phyloP scores from a whole-genome alignment of 1,140 invertebrate species.

The Carposina sasakii region DNA sequence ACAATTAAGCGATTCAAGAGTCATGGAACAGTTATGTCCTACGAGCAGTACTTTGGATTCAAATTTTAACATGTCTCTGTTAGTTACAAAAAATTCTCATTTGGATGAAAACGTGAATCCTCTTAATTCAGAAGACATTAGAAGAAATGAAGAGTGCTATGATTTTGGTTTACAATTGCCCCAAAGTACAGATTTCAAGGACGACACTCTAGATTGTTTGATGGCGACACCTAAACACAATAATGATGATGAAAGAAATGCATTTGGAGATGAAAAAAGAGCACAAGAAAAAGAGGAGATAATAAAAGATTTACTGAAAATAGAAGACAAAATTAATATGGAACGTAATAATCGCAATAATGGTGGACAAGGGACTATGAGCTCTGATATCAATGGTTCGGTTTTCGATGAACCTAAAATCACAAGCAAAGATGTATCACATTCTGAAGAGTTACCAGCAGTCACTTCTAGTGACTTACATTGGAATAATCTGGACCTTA shows the following conservation, averaged over 20 bases:
- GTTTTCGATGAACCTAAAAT: slow-evolving; percentile 24
- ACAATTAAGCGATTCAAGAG: slow-evolving; percentile 44
- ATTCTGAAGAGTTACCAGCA: slow-evolving; percentile 17
- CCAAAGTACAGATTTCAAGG: slow-evolving; percentile 47
- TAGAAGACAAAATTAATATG: slow-evolving; percentile 49
- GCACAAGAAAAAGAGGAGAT: slow-evolving; percentile 53
- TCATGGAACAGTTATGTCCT: slow-evolving; percentile 51
- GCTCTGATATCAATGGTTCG: slow-evolving; percentile 15
- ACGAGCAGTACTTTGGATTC: slow-evolving; percentile 50
- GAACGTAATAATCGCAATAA: slow-evolving; percentile 14
- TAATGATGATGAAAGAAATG: slow-evolving; percentile 23
- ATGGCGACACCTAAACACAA: slow-evolving; percentile 47
- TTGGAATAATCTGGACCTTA: slow-evolving; percentile 36
- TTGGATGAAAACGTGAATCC: slow-evolving; percentile 42
- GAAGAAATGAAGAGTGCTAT: slow-evolving; percentile 50
- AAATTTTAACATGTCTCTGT: slow-evolving; percentile 55
- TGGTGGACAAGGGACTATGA: slow-evolving; percentile 20
- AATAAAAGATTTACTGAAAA: slow-evolving; percentile 61
- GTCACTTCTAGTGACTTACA: slow-evolving; percentile 30
- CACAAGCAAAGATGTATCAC: no score
- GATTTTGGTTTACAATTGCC: slow-evolving; percentile 52
- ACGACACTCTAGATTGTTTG: slow-evolving; percentile 53
- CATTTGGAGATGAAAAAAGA: slow-evolving; percentile 33
- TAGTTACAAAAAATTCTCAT: slow-evolving; percentile 50
- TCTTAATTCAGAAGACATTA: slow-evolving; percentile 40